phyloP scores from a whole-genome alignment of 2,888 invertebrate species.

The Autographa pulchrina region DNA sequence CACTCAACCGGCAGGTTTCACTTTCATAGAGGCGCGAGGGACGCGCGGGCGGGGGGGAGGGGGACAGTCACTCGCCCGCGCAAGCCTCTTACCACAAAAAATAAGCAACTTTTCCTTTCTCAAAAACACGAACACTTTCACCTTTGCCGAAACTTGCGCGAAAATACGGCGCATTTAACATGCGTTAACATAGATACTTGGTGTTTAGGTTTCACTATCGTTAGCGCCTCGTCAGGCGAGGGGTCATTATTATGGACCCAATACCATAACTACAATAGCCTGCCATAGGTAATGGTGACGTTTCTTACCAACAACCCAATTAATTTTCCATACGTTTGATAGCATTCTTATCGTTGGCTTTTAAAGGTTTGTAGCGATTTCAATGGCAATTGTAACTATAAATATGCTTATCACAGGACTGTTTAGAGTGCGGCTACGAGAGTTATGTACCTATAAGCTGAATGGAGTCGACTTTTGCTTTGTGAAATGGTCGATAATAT shows the following conservation, averaged over 20 bases:
- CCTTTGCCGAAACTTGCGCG: slow-evolving; percentile 81
- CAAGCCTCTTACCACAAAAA: slow-evolving; percentile 81
- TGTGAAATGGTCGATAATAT: slow-evolving; percentile 46
- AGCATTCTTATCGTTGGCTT: slow-evolving; percentile 49
- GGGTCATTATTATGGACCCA: slow-evolving; percentile 14
- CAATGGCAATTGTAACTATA: slow-evolving; percentile 57
- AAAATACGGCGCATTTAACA: slow-evolving; percentile 68
- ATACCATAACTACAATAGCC: slow-evolving; percentile 13
- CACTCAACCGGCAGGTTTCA: slow-evolving; percentile 76
- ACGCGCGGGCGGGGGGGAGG: slow-evolving; percentile 31
- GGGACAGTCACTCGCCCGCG: slow-evolving; percentile 75
- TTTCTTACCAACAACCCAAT: slow-evolving; percentile 37
- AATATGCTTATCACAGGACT: slow-evolving; percentile 55
- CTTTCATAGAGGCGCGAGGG: slow-evolving; percentile 73
- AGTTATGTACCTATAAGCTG: slow-evolving; percentile 14
- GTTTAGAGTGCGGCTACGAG: slow-evolving; percentile 21
- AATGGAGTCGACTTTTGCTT: slow-evolving; percentile 29
- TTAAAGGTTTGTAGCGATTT: slow-evolving; percentile 41
- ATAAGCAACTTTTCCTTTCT: slow-evolving; percentile 88
- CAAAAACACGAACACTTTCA: slow-evolving; percentile 87
- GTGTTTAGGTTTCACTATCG: slow-evolving; percentile 66
- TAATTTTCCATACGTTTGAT: slow-evolving; percentile 50
- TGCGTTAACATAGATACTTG: slow-evolving; percentile 66
- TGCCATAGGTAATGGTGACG: slow-evolving; percentile 16
- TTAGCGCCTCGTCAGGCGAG: slow-evolving; percentile 22